Conservation (phyloP, 23 tunicate species). For the Halocynthia aurantium region DNA sequence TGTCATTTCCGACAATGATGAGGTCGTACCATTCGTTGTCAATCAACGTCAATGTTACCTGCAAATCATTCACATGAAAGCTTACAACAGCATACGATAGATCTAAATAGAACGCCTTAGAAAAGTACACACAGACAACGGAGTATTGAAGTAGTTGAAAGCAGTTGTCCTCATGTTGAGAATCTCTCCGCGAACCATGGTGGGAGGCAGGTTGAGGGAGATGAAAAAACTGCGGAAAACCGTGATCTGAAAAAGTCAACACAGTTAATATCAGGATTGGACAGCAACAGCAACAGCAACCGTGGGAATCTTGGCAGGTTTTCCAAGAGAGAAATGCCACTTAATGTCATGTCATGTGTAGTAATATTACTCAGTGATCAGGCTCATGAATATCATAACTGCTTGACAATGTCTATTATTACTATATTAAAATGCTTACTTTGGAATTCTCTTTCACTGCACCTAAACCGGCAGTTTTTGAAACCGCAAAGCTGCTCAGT, state of each 20-base stretch:
- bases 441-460: constrained; percentile 24
- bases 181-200: constrained; percentile 58
- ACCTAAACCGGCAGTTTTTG: constrained; percentile 65
- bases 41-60: constrained; percentile 40
- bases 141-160: constrained; percentile 57
- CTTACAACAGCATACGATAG: neutral
- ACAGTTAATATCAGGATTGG: neutral
- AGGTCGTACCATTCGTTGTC: constrained; percentile 53
- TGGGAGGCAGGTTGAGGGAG: constrained; percentile 65
- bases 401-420: too few relatives aligned
- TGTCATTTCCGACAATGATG: constrained; percentile 35
- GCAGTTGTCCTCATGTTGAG: constrained; percentile 64
- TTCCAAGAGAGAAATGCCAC: too few relatives aligned
- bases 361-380: too few relatives aligned
- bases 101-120: neutral
- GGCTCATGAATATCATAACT: too few relatives aligned
- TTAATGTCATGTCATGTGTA: too few relatives aligned
- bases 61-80: neutral
- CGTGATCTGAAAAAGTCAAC: constrained; percentile 49
- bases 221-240: constrained; percentile 80
- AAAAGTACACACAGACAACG: constrained; percentile 34
- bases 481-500: constrained; percentile 66
- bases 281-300: too few relatives aligned
- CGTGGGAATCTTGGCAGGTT: too few relatives aligned
- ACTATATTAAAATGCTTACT: neutral